A percentile compares a stretch with the other conserved stretches of the same genome.
Evolutionary conservation across 92 coral and sea anemone genomes (phyloP).

Genomic region (Bergia puertoricense): DNA sequence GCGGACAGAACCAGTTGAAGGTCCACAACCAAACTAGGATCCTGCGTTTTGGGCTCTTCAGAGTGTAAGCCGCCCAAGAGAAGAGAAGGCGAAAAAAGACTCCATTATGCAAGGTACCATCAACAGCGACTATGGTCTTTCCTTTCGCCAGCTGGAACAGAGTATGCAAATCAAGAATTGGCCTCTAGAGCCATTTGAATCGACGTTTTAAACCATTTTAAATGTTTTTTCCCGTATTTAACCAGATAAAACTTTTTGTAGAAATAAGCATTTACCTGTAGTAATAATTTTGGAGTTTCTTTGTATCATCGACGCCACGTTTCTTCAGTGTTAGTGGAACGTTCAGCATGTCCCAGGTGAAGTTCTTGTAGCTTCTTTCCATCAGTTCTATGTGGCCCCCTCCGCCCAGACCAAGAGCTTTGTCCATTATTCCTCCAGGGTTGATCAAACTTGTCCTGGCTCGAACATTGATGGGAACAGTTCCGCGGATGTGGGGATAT

Average conservation of each 20-base stretch:
- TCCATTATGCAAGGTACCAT: too few species aligned
- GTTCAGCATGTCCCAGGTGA: slow-evolving; percentile 74
- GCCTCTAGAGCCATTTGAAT: too few species aligned
- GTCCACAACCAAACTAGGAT: too few species aligned
- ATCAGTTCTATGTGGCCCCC: slow-evolving; percentile 85
- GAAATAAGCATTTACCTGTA: slow-evolving; percentile 56
- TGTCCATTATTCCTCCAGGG: slow-evolving; percentile 54
- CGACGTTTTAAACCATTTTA: too few species aligned
- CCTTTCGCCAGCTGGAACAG: too few species aligned
- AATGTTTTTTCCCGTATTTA: too few species aligned
- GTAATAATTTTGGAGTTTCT: slow-evolving; percentile 67
- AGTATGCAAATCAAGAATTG: too few species aligned
- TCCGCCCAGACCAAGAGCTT: slow-evolving; percentile 78
- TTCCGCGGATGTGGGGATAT: slow-evolving; percentile 57
- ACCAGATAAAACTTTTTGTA: not conserved
- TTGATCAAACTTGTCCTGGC: slow-evolving; percentile 53
- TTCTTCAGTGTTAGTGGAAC: slow-evolving; percentile 65
- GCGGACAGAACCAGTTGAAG: too few species aligned
- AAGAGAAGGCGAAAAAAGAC: too few species aligned
- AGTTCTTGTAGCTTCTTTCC: slow-evolving; percentile 72
- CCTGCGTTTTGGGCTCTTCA: too few species aligned
- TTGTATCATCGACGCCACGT: slow-evolving; percentile 70
- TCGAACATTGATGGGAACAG: slow-evolving; percentile 47
- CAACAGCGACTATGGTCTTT: too few species aligned
- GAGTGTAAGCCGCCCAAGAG: too few species aligned